Percentiles rank a stretch among this genome's conserved stretches.
phyloP scores from a whole-genome alignment of 2,888 invertebrate genomes.

The Ectemnius cavifrons region DNA sequence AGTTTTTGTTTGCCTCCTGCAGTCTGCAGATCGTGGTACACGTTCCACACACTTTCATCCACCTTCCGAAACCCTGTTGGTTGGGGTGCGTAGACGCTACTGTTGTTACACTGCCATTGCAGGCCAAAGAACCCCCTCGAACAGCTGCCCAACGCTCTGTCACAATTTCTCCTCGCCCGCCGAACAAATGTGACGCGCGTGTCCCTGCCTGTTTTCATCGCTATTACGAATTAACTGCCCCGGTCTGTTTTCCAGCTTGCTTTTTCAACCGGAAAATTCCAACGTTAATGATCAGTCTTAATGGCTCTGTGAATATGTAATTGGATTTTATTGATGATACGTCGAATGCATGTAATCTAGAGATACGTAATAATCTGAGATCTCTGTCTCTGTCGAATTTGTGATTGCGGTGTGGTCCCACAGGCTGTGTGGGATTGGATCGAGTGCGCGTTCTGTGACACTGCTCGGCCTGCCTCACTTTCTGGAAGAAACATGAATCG shows the following conservation, averaged over 20 bases:
- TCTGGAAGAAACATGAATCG: constrained; percentile 56
- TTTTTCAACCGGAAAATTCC: no score
- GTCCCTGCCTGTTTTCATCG: not conserved
- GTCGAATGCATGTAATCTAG: no score
- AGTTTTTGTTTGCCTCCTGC: constrained; percentile 61
- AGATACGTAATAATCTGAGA: no score
- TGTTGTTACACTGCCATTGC: not conserved
- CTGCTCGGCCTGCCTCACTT: constrained; percentile 26
- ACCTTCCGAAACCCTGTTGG: constrained; percentile 31
- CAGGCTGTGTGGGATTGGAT: no score
- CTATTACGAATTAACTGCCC: not conserved
- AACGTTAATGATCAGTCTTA: no score
- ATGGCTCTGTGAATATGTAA: no score
- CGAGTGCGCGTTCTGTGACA: no score
- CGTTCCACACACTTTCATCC: constrained; percentile 32
- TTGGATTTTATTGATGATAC: no score
- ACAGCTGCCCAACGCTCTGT: constrained; percentile 58
- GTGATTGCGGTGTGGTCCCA: no score
- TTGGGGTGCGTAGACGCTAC: constrained; percentile 22
- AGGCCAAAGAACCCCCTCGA: not conserved
- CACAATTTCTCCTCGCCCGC: not conserved
- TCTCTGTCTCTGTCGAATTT: constrained; percentile 11
- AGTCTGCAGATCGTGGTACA: constrained; percentile 46
- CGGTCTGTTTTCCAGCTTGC: no score
- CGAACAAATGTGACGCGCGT: not conserved